These are phyloP conservation scores for Mohoua ochrocephala DNA, from an alignment of 2,113 vertebrate genomes.

Conservation along the genomic window DNA sequence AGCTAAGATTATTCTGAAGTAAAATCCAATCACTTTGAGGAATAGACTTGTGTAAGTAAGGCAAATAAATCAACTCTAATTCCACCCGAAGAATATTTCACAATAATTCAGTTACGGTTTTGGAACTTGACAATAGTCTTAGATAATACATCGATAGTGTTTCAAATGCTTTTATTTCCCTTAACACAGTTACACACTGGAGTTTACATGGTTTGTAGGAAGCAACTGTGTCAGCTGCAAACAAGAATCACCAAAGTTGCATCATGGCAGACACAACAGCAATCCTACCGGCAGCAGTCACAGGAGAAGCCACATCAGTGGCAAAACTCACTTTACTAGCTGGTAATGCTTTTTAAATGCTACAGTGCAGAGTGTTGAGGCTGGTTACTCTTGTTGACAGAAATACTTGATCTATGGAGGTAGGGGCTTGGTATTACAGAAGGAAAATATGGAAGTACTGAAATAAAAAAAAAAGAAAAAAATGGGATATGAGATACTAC, in stretches of 20 bases:
- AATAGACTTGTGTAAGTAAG: not conserved
- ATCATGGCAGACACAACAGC: not conserved
- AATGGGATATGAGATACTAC: not conserved
- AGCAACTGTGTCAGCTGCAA: not conserved
- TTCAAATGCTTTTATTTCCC: not conserved
- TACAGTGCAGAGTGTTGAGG: not conserved
- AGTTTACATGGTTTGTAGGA: not conserved
- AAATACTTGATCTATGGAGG: not conserved
- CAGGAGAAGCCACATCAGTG: not conserved
- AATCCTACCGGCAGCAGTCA: not conserved
- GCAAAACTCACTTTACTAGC: not conserved
- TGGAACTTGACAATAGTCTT: not conserved
- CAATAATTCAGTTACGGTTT: not conserved
- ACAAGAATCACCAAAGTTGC: not conserved
- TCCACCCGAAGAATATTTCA: not conserved
- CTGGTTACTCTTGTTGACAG: not conserved
- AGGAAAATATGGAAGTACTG: not conserved
- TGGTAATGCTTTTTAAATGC: not conserved
- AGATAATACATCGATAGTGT: fast-evolving
- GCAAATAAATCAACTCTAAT: not conserved
- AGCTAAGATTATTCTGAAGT: not conserved
- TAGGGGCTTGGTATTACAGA: not conserved
- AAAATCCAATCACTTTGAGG: not conserved
- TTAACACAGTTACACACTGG: not conserved
- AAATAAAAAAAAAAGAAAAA: not conserved